Evolutionary conservation across 2,888 invertebrate genomes (phyloP).

Genomic region (Zhuqinia jingwanae): DNA sequence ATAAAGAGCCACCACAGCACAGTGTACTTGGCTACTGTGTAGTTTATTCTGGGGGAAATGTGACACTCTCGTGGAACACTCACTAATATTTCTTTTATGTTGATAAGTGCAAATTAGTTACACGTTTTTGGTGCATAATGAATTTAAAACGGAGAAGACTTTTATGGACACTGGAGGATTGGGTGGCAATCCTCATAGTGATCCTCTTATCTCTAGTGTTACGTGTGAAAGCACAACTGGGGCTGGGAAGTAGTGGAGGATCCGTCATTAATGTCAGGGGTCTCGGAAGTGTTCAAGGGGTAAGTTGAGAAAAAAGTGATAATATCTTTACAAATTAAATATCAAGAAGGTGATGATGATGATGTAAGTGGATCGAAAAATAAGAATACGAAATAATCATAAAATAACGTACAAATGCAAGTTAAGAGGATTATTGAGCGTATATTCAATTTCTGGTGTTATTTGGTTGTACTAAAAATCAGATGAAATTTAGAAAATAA

Average conservation of each 20-base stretch:
- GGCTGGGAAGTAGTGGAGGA: constrained; percentile 63
- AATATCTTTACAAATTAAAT: no score
- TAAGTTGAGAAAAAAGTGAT: no score
- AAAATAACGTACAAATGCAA: no score
- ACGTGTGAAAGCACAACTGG: constrained; percentile 68
- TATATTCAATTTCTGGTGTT: no score
- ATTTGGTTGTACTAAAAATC: no score
- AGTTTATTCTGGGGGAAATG: constrained; percentile 28
- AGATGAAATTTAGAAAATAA: no score
- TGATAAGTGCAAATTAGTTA: constrained; percentile 1
- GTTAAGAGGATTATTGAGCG: no score
- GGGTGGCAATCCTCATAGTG: constrained; percentile 50
- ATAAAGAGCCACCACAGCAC: no score
- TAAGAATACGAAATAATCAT: no score
- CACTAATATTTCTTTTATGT: constrained; percentile 11
- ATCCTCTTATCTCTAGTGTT: constrained; percentile 62
- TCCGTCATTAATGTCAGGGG: constrained; percentile 76
- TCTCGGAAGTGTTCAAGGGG: constrained; percentile 78
- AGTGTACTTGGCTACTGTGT: no score
- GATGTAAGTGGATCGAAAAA: no score
- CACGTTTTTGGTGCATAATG: constrained; percentile 19
- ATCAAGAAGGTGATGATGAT: no score
- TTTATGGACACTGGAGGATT: constrained; percentile 62
- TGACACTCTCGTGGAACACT: background rate
- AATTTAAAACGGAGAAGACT: constrained; percentile 64